Percentiles rank a stretch among this genome's conserved stretches.
These are phyloP conservation scores for Mustela lutreola DNA, from an alignment of 2,113 vertebrate species.

Conservation along the genomic window DNA sequence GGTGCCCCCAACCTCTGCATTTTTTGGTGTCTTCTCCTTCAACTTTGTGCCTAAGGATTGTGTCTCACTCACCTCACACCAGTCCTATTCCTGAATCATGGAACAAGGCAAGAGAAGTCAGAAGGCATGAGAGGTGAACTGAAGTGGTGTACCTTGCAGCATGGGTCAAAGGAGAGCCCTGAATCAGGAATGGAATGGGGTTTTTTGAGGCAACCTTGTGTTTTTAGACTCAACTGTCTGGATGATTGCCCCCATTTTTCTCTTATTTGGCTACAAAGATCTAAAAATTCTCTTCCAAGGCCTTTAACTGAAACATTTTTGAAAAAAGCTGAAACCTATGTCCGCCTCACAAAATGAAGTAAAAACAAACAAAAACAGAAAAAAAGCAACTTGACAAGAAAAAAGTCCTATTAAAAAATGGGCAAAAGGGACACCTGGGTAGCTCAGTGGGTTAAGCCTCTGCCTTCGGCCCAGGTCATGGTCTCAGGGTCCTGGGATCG, in stretches of 20 bases:
- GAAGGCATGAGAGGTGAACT: neutral
- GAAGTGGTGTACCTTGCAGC: neutral
- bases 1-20: neutral
- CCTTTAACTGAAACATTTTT: constrained; percentile 50
- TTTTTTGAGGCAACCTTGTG: constrained; percentile 27
- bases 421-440: neutral
- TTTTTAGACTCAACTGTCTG: neutral
- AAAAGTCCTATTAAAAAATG: neutral
- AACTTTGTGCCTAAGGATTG: neutral
- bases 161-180: neutral
- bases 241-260: neutral
- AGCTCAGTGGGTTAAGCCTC: too few species aligned
- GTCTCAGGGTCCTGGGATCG: too few species aligned
- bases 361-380: constrained; percentile 4
- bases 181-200: neutral
- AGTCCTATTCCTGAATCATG: neutral
- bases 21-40: neutral
- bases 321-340: neutral
- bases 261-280: constrained; percentile 2
- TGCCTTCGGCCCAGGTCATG: too few species aligned
- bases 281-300: constrained; percentile 29
- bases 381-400: neutral
- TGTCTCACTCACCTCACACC: neutral
- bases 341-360: constrained; percentile 43
- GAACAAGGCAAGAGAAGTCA: neutral